A percentile compares a stretch with the other conserved stretches of the same genome.
phyloP scores from a whole-genome alignment of 2,113 vertebrate genomes.

The Hypomesus transpacificus region DNA sequence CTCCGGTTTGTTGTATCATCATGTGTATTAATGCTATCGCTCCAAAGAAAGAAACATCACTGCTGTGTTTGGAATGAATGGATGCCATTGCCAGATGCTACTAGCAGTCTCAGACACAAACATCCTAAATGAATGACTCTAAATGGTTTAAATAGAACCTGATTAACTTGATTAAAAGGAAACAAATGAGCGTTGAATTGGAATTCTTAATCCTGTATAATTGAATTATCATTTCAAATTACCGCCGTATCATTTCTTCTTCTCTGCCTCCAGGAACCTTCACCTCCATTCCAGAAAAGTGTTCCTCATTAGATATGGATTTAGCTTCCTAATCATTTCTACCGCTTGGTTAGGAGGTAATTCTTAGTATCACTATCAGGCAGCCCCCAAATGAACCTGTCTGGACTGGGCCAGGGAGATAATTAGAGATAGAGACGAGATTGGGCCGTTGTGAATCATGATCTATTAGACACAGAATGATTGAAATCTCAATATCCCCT shows the following conservation, averaged over 20 bases:
- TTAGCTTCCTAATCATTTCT: slow-evolving; percentile 25
- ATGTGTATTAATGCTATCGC: too few species aligned
- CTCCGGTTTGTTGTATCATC: too few species aligned
- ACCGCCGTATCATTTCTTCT: slow-evolving; percentile 26
- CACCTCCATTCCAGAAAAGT: slow-evolving; percentile 11
- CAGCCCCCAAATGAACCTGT: slow-evolving; percentile 29
- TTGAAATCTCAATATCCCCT: slow-evolving; percentile 6
- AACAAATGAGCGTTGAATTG: slow-evolving; percentile 53
- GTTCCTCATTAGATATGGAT: slow-evolving; percentile 38
- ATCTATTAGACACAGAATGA: slow-evolving; percentile 24
- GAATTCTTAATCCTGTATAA: slow-evolving; percentile 44
- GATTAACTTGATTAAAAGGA: slow-evolving; percentile 46
- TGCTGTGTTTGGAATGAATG: too few species aligned
- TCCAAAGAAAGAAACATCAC: too few species aligned
- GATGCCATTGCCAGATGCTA: slow-evolving; percentile 5
- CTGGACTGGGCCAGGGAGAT: slow-evolving; percentile 20
- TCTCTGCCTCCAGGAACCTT: slow-evolving; percentile 29
- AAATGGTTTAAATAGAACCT: slow-evolving; percentile 40
- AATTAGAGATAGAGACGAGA: slow-evolving; percentile 39
- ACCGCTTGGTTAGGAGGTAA: slow-evolving; percentile 27
- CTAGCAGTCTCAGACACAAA: slow-evolving; percentile 11
- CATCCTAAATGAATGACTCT: slow-evolving; percentile 13
- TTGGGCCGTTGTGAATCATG: slow-evolving; percentile 21
- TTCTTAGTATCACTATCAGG: slow-evolving; percentile 13
- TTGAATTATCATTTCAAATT: slow-evolving; percentile 55